Evolutionary conservation across 2,888 invertebrate species (phyloP).

Genomic region (Xylocampa areola): DNA sequence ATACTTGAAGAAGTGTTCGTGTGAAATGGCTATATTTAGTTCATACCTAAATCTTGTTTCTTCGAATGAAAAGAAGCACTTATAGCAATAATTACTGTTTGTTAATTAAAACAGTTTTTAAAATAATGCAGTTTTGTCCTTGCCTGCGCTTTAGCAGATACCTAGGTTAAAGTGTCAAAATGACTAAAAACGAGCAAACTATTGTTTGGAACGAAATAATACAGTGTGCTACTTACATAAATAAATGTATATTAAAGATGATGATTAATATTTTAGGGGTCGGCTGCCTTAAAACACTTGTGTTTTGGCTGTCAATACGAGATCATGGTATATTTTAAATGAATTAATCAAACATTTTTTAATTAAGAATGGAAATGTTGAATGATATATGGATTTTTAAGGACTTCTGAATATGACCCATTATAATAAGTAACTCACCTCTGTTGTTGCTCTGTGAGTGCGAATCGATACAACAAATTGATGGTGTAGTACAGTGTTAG

Average conservation of each 20-base stretch:
- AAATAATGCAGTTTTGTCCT: conserved; percentile 39
- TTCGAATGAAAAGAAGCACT: conserved; percentile 6
- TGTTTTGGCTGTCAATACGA: conserved; percentile 17
- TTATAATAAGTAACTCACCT: conserved; percentile 88
- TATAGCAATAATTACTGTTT: conserved; percentile 15
- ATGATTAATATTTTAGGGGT: conserved; percentile 36
- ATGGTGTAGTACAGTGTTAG: conserved; percentile 95
- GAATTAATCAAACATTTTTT: not conserved
- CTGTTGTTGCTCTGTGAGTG: conserved; percentile 94
- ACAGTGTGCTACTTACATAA: conserved; percentile 9
- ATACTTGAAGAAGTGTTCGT: not conserved
- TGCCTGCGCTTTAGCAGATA: conserved; percentile 14
- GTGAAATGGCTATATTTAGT: conserved; percentile 1
- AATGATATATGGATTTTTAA: conserved; percentile 4
- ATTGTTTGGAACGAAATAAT: conserved; percentile 18
- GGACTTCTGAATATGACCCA: not conserved
- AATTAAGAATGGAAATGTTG: no score
- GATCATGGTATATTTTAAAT: conserved; percentile 13
- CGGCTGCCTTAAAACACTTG: conserved; percentile 13
- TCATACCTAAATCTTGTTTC: conserved; percentile 8
- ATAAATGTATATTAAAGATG: conserved; percentile 21
- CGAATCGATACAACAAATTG: conserved; percentile 96
- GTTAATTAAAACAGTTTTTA: conserved; percentile 31
- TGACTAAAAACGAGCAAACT: conserved; percentile 21
- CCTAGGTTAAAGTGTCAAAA: conserved; percentile 8